phyloP scores from a whole-genome alignment of 2,113 vertebrate species.

The Forbesichthys agassizii region DNA sequence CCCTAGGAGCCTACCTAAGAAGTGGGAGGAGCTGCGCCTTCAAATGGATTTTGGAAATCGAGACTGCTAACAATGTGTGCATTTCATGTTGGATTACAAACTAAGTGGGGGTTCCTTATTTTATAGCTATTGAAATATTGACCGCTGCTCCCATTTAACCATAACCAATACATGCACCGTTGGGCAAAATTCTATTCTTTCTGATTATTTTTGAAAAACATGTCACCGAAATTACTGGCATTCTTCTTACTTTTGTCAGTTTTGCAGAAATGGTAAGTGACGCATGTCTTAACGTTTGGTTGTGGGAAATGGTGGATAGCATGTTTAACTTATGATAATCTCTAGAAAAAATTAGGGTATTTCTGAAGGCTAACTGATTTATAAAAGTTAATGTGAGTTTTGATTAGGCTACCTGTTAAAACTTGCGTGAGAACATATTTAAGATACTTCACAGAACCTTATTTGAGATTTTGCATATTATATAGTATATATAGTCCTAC shows the following conservation, averaged over 20 bases:
- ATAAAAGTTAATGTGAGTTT: too few relatives aligned
- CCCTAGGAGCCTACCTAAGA: slow-evolving; percentile 45
- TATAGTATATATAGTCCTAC: too few relatives aligned
- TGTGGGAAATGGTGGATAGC: background rate
- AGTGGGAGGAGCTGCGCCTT: slow-evolving; percentile 55
- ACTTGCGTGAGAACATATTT: background rate
- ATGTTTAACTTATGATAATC: background rate
- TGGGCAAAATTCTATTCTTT: slow-evolving; percentile 51
- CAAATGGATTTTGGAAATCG: slow-evolving; percentile 26
- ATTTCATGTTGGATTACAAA: slow-evolving; percentile 65
- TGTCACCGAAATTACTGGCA: slow-evolving; percentile 80
- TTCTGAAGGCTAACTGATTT: too few relatives aligned
- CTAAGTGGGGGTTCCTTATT: slow-evolving; percentile 34
- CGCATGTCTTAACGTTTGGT: background rate
- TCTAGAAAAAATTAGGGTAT: background rate
- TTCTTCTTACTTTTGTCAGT: slow-evolving; percentile 82
- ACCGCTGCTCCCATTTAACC: slow-evolving; percentile 24
- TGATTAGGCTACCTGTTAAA: background rate
- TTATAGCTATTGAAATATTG: slow-evolving; percentile 26
- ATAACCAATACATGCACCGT: slow-evolving; percentile 33
- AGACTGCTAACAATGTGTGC: slow-evolving; percentile 36
- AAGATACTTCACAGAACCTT: too few relatives aligned
- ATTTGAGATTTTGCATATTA: too few relatives aligned
- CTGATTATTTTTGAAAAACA: slow-evolving; percentile 70
- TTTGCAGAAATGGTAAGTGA: slow-evolving; percentile 86